Conservation (phyloP, 2,113 vertebrate species). For the Anarrhichthys ocellatus region DNA sequence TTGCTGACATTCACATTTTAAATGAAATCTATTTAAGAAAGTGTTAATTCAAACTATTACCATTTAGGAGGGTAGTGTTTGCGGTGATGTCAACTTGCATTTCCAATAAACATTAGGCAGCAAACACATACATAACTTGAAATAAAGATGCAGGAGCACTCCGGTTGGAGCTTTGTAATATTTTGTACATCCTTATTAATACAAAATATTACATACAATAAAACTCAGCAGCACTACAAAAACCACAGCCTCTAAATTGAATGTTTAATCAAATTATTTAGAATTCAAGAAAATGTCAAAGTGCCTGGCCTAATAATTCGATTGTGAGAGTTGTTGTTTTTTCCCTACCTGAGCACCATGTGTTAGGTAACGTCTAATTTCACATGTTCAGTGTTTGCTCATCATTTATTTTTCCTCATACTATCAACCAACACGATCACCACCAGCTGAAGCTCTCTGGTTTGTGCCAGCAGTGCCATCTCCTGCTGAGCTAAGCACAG, state of each 20-base stretch:
- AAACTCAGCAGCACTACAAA: neutral
- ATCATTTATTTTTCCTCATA: neutral
- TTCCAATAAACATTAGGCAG: neutral
- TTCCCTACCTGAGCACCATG: neutral
- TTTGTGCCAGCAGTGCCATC: conserved; percentile 71
- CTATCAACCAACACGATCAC: conserved; percentile 2
- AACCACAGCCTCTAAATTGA: neutral
- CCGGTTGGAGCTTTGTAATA: neutral
- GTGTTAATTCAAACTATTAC: neutral
- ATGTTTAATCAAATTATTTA: neutral
- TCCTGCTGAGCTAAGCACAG: conserved; percentile 74
- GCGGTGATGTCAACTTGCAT: neutral
- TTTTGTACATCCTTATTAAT: neutral
- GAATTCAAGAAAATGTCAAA: neutral
- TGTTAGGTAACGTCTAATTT: neutral
- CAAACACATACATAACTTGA: neutral
- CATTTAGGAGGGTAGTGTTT: neutral
- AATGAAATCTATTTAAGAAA: neutral
- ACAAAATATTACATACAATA: neutral
- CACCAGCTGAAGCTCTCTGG: conserved; percentile 1
- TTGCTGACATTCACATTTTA: neutral
- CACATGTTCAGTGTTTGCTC: neutral
- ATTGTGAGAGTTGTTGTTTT: neutral
- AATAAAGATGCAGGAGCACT: neutral
- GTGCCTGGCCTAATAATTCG: neutral